These are phyloP conservation scores for Dryomyza anilis DNA, from an alignment of 2,888 invertebrate species.

Conservation along the genomic window DNA sequence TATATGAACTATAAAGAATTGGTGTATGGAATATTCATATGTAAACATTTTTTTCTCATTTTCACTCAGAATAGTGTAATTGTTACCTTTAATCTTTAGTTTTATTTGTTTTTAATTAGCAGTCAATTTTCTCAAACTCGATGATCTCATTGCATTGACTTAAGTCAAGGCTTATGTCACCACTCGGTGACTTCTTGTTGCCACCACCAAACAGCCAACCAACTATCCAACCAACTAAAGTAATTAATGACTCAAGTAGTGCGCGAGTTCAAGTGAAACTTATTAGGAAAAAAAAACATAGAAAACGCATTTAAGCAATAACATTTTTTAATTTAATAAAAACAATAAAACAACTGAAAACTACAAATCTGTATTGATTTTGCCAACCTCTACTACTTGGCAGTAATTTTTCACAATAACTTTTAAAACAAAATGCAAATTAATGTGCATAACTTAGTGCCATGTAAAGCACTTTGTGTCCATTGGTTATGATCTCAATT, in stretches of 20 bases:
- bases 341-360: not conserved
- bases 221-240: not conserved
- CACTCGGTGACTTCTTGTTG: not conserved
- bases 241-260: not conserved
- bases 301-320: not conserved
- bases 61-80: no score
- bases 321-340: not conserved
- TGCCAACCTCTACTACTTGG: not conserved
- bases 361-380: no score
- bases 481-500: constrained; percentile 1
- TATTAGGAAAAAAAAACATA: not conserved
- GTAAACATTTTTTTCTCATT: no score
- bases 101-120: no score
- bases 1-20: no score
- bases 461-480: not conserved
- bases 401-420: not conserved
- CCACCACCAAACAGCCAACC: not conserved
- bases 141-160: not conserved
- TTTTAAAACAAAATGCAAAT: not conserved
- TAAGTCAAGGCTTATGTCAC: not conserved
- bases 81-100: no score
- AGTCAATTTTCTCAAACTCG: not conserved
- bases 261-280: not conserved
- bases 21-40: no score
- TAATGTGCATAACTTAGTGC: constrained; percentile 8